These are phyloP conservation scores for Corapipo altera DNA, from an alignment of 2,113 vertebrate species.

Conservation along the genomic window DNA sequence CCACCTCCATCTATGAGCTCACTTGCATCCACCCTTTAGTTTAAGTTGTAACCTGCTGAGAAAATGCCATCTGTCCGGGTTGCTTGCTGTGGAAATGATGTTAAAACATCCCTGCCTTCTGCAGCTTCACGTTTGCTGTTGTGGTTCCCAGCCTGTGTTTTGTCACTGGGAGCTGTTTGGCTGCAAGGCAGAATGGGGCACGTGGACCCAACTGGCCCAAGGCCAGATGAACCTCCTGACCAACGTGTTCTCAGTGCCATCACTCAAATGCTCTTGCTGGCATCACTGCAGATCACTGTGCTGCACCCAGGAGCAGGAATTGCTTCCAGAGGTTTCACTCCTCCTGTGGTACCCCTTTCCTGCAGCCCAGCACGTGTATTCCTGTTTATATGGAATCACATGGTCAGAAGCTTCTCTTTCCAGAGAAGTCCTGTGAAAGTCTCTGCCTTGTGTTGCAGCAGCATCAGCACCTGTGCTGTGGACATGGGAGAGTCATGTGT, in stretches of 20 bases:
- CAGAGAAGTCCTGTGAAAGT: neutral
- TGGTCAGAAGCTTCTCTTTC: neutral
- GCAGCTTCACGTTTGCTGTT: neutral
- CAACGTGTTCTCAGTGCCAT: neutral
- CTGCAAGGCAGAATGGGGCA: neutral
- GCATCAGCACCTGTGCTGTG: neutral
- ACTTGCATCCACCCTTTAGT: neutral
- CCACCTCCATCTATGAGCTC: neutral
- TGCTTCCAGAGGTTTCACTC: neutral
- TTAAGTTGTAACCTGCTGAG: neutral
- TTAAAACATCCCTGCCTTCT: neutral
- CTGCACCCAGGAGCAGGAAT: neutral
- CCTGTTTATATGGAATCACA: neutral
- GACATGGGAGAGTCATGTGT: accelerated
- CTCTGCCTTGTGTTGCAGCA: neutral
- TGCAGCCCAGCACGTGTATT: neutral
- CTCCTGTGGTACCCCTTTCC: neutral
- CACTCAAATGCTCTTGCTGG: neutral
- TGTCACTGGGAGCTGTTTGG: neutral
- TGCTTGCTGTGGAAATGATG: neutral
- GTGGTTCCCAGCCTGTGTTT: neutral
- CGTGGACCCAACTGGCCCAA: too few species aligned
- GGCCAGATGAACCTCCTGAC: neutral
- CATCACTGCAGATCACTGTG: too few species aligned
- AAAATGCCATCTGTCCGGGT: neutral